Evolutionary conservation across 2,113 vertebrate species (phyloP).

Genomic region (Excalfactoria chinensis): DNA sequence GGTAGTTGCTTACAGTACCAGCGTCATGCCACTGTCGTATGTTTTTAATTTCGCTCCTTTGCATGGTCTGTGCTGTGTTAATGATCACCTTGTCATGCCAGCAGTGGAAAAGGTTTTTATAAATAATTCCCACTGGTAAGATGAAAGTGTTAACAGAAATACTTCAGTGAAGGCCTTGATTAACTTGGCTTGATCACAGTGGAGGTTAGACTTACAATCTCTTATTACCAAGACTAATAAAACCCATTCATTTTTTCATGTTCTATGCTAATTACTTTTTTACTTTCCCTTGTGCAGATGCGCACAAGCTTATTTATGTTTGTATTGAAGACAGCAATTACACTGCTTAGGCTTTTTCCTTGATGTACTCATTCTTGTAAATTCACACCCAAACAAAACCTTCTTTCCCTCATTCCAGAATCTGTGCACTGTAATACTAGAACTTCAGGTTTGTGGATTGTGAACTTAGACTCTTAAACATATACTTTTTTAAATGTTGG

Average conservation of each 20-base stretch:
- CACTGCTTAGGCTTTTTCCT: constrained; percentile 33
- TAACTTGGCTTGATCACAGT: constrained; percentile 47
- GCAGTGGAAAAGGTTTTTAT: constrained; percentile 51
- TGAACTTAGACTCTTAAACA: background rate
- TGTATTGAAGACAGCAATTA: background rate
- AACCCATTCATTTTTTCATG: constrained; percentile 34
- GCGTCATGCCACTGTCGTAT: background rate
- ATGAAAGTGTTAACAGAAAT: constrained; percentile 67
- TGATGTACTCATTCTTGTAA: background rate
- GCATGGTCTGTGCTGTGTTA: constrained; percentile 35
- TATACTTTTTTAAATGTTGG: background rate
- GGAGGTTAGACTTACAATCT: constrained; percentile 23
- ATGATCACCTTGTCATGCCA: constrained; percentile 63
- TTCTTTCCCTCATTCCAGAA: background rate
- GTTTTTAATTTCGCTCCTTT: constrained; percentile 52
- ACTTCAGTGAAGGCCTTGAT: constrained; percentile 59
- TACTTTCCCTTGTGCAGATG: constrained; percentile 36
- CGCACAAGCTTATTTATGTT: background rate
- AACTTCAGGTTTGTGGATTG: background rate
- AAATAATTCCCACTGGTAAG: constrained; percentile 63
- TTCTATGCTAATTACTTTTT: constrained; percentile 47
- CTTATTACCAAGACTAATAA: constrained; percentile 42
- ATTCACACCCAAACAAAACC: constrained; percentile 22
- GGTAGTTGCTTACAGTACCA: constrained; percentile 43
- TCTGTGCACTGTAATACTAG: background rate